phyloP scores from a whole-genome alignment of 35 echinoderm and acorn worm genomes.

The Hemicentrotus pulcherrimus region DNA sequence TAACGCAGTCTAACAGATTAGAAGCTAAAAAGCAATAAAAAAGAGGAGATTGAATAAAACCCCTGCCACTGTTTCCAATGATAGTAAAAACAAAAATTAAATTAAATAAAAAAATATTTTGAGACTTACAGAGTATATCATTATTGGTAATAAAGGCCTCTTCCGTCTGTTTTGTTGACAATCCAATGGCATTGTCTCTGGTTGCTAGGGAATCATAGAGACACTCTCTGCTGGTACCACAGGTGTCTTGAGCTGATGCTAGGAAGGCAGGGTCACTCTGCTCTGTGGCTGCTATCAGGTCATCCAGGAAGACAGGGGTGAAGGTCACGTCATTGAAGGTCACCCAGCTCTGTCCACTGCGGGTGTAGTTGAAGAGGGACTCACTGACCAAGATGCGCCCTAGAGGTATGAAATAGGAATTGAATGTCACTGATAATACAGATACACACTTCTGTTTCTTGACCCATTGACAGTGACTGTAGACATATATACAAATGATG shows the following conservation, averaged over 20 bases:
- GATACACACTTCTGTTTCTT: too few species aligned
- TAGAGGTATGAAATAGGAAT: slow-evolving; percentile 24
- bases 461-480: too few species aligned
- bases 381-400: slow-evolving; percentile 64
- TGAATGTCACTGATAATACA: too few species aligned
- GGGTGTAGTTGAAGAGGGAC: slow-evolving; percentile 69
- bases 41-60: too few species aligned
- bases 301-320: slow-evolving; percentile 74
- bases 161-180: slow-evolving; percentile 66
- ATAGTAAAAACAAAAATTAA: too few species aligned
- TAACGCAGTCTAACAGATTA: too few species aligned
- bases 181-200: slow-evolving; percentile 59
- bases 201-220: slow-evolving; percentile 76
- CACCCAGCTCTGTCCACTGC: slow-evolving; percentile 51
- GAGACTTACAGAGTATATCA: slow-evolving; percentile 25
- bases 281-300: slow-evolving; percentile 41
- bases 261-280: slow-evolving; percentile 41
- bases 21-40: too few species aligned
- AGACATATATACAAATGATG: too few species aligned
- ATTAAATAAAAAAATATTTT: not conserved
- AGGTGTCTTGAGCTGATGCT: slow-evolving; percentile 10
- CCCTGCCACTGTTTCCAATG: too few species aligned
- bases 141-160: not conserved
- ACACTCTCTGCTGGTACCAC: slow-evolving; percentile 71
- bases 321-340: slow-evolving; percentile 71